Evolutionary conservation across 2,797 vertebrate species (phyloP).

Genomic region (Brotula barbata): DNA sequence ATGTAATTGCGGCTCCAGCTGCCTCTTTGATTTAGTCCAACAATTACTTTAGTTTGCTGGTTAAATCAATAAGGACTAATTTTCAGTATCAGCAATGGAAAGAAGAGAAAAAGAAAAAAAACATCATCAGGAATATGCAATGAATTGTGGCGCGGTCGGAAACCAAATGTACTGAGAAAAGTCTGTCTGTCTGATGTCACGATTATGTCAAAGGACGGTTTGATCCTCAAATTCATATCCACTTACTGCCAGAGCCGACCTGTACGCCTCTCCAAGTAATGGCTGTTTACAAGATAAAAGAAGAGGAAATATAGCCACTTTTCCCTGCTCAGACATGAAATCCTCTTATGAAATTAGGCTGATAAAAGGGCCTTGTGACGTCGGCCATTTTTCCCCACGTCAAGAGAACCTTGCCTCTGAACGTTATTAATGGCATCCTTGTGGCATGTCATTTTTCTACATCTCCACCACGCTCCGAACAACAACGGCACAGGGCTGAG

Average conservation of each 20-base stretch:
- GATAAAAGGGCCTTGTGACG: slow-evolving; percentile 79
- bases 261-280: slow-evolving; percentile 75
- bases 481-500: slow-evolving; percentile 58
- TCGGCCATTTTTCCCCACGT: slow-evolving; percentile 77
- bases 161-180: slow-evolving; percentile 43
- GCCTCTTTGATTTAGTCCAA: slow-evolving; percentile 77
- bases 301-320: slow-evolving; percentile 77
- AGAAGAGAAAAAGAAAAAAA: slow-evolving; percentile 45
- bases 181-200: slow-evolving; percentile 65
- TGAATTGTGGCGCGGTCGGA: slow-evolving; percentile 56
- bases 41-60: slow-evolving; percentile 67
- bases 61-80: slow-evolving; percentile 72
- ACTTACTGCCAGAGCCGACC: slow-evolving; percentile 71
- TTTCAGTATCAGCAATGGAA: slow-evolving; percentile 62
- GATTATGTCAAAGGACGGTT: slow-evolving; percentile 74
- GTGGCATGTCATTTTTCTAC: slow-evolving; percentile 79
- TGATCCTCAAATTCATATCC: slow-evolving; percentile 76
- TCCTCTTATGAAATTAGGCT: slow-evolving; percentile 78
- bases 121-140: slow-evolving; percentile 69
- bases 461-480: slow-evolving; percentile 59
- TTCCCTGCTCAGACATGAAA: slow-evolving; percentile 72
- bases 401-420: slow-evolving; percentile 79
- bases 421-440: slow-evolving; percentile 83
- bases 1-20: slow-evolving; percentile 71
- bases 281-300: slow-evolving; percentile 80